These are phyloP conservation scores for Alexandromys fortis DNA, from an alignment of 2,113 vertebrate species.

Conservation along the genomic window DNA sequence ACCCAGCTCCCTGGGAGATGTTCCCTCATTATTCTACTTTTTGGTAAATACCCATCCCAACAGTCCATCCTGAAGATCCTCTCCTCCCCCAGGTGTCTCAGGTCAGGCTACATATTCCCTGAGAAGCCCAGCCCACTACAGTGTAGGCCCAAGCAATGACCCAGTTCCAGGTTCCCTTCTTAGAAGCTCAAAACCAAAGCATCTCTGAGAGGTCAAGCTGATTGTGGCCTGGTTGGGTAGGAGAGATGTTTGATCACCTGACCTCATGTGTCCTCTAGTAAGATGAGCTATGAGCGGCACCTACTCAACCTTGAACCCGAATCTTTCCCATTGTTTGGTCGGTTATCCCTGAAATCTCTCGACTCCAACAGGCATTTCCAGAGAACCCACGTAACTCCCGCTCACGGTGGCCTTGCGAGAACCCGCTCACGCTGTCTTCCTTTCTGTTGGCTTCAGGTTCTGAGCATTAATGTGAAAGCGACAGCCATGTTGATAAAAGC, in stretches of 20 bases:
- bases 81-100: neutral
- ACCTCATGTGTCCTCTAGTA: neutral
- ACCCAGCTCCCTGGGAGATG: neutral
- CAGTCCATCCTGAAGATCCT: neutral
- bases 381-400: neutral
- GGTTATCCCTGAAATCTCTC: neutral
- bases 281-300: neutral
- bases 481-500: constrained; percentile 89
- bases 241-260: neutral
- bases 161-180: neutral
- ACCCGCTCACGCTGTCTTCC: neutral
- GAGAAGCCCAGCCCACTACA: neutral
- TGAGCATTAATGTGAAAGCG: constrained; percentile 91
- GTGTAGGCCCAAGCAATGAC: neutral
- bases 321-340: neutral
- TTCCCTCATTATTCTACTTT: neutral
- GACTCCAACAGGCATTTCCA: neutral
- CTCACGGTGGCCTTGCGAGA: neutral
- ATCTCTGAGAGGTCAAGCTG: neutral
- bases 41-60: neutral
- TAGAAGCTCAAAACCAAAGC: constrained; percentile 4
- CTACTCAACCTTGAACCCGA: neutral
- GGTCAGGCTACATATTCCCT: neutral
- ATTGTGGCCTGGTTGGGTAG: neutral
- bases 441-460: constrained; percentile 82